Evolutionary conservation across 2,113 vertebrate species (phyloP), one percentile per base, ranked within the genome.

Genomic region (Clarias gariepinus): DNA sequence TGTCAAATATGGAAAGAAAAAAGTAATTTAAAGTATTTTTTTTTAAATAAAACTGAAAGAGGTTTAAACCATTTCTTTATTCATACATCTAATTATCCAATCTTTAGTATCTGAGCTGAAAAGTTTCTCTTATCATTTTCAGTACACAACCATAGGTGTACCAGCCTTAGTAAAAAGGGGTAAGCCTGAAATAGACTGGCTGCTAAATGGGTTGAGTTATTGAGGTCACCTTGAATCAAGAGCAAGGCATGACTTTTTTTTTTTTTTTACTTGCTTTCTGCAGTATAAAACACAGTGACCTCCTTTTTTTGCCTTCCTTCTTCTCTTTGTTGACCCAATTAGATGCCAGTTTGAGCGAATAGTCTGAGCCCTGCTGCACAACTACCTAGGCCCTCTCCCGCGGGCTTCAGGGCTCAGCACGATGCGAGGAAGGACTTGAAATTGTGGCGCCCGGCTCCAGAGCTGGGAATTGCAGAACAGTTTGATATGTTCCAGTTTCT

Each of bases 401-500:
- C 88, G 94, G 95, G 95, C 92, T 92, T 93, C 93, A 89, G 90
- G 81, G 91, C 93, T 90, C 87, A 90, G 87, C 91, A 93, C 95
- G 95, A 96, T 95, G 95, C 93, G 95, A 95, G 93, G 92, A 80
- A 90, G 92, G 91, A 92, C 92, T 93, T 60, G 90, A 91, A 91
- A 87, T 89, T 89, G 86, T 87, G 90, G 91, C 92, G 60, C 94
- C 93, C 90, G 91, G 92, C 94, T 93, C 91, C 92, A 92, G 93
- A 94, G 91, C 89, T 93, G 94, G 94, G 94, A 94, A 94, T 94
- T 94, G 93, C 89, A 88, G 88, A 94, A 89, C 94, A 93, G 94
- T 94, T 95, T 95, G 95, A 95, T 93, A 93, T 95, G 95, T 93
- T 95, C 95, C 92, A 94, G 90, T 96, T 95, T 95, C 95, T 96